Conservation (phyloP, 2,113 vertebrate genomes). For the Cygnus atratus region DNA sequence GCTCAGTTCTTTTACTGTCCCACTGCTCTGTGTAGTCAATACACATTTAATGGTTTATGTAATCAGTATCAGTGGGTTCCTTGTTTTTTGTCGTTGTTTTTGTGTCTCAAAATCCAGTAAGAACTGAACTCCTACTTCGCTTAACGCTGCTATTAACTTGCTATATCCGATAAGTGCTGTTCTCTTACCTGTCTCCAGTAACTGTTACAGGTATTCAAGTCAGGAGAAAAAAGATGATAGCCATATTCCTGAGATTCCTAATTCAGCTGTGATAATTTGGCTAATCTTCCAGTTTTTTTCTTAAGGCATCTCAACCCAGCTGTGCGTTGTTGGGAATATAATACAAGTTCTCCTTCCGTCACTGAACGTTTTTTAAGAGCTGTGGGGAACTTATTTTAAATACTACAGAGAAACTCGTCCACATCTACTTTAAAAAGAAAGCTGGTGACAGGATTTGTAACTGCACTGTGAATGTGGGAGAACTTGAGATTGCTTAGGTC, state of each 20-base stretch:
- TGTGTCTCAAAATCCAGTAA: neutral
- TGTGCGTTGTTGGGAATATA: neutral
- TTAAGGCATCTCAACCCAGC: neutral
- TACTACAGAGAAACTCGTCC: neutral
- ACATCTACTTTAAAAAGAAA: neutral
- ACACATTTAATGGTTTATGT: neutral
- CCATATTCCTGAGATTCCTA: neutral
- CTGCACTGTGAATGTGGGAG: neutral
- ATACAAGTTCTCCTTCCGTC: neutral
- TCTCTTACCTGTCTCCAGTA: neutral
- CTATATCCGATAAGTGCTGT: neutral
- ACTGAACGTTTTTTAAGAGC: neutral
- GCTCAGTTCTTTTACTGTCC: neutral
- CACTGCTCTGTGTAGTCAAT: neutral
- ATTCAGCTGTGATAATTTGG: neutral
- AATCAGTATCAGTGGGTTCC: neutral
- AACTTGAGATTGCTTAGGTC: neutral
- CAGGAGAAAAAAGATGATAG: neutral
- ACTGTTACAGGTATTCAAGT: no score
- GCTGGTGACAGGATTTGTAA: neutral
- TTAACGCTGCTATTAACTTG: neutral
- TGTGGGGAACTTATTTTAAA: neutral
- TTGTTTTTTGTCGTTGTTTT: neutral
- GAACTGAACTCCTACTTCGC: no score
- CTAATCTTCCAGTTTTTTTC: neutral